A percentile compares a stretch with the other conserved stretches of the same genome.
Evolutionary conservation across 2,113 vertebrate species (phyloP).

Genomic region (Spea multiplicata): DNA sequence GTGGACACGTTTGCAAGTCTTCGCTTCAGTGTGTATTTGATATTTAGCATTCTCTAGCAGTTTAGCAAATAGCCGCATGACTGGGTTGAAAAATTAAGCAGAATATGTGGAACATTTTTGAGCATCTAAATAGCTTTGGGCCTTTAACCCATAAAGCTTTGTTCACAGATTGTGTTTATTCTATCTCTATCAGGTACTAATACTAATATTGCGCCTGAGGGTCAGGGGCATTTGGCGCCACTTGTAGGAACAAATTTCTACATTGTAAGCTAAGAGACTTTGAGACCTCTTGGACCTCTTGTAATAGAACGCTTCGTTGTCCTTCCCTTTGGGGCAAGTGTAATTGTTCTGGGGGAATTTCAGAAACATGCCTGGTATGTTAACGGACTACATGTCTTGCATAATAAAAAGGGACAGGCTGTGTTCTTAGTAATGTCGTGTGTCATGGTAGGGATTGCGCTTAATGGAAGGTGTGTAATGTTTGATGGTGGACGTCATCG

Average conservation of each 20-base stretch:
- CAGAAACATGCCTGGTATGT: too few species aligned
- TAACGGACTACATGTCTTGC: too few species aligned
- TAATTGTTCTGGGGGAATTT: too few species aligned
- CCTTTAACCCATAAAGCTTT: background rate
- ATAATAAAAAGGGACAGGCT: too few species aligned
- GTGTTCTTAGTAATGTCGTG: too few species aligned
- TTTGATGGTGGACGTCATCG: too few species aligned
- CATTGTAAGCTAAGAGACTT: background rate
- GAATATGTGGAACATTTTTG: slow-evolving; percentile 1
- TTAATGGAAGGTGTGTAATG: too few species aligned
- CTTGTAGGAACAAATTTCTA: background rate
- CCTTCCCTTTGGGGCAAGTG: background rate
- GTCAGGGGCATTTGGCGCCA: background rate
- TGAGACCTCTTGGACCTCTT: background rate
- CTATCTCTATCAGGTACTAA: background rate
- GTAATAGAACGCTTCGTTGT: background rate
- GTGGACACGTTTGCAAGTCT: background rate
- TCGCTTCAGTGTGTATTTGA: background rate
- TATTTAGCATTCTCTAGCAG: background rate
- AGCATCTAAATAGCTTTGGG: slow-evolving; percentile 6
- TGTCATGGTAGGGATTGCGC: too few species aligned
- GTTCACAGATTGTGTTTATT: background rate
- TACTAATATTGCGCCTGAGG: background rate
- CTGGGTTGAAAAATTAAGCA: background rate
- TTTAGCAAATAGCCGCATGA: background rate